phyloP scores from a whole-genome alignment of 64 coral and sea anemone genomes.

The Pocillopora verrucosa region DNA sequence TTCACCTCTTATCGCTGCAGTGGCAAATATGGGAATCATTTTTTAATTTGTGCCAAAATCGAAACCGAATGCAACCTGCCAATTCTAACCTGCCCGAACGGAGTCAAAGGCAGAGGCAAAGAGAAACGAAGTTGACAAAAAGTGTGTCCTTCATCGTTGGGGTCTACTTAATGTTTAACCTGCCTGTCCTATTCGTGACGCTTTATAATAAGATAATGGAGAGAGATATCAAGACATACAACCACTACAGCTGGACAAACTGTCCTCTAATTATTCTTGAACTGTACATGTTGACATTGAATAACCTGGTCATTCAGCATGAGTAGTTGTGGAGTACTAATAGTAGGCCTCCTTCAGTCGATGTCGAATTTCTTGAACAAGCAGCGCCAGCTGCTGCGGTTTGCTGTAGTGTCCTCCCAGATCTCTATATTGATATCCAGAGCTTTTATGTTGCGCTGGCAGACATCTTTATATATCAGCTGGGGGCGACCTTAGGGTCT shows the following conservation, averaged over 20 bases:
- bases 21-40: slow-evolving; percentile 10
- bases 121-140: not conserved
- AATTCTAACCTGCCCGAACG: not conserved
- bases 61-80: not conserved
- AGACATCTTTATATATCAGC: too few relatives aligned
- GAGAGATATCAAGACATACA: slow-evolving; percentile 32
- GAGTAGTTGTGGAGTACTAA: too few relatives aligned
- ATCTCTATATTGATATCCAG: too few relatives aligned
- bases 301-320: too few relatives aligned
- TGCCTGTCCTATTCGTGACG: slow-evolving; percentile 44
- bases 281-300: too few relatives aligned
- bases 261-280: too few relatives aligned
- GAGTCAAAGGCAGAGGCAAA: slow-evolving; percentile 14
- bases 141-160: slow-evolving; percentile 42
- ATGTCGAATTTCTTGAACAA: too few relatives aligned
- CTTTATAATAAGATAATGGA: slow-evolving; percentile 28
- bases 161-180: slow-evolving; percentile 41
- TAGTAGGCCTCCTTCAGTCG: too few relatives aligned
- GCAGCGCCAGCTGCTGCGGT: too few relatives aligned
- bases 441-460: too few relatives aligned
- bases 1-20: slow-evolving; percentile 15
- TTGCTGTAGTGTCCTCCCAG: too few relatives aligned
- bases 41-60: slow-evolving; percentile 22
- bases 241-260: slow-evolving; percentile 44
- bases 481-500: too few relatives aligned